These are phyloP conservation scores for Colossoma macropomum DNA, from an alignment of 2,113 vertebrate species.

Conservation along the genomic window DNA sequence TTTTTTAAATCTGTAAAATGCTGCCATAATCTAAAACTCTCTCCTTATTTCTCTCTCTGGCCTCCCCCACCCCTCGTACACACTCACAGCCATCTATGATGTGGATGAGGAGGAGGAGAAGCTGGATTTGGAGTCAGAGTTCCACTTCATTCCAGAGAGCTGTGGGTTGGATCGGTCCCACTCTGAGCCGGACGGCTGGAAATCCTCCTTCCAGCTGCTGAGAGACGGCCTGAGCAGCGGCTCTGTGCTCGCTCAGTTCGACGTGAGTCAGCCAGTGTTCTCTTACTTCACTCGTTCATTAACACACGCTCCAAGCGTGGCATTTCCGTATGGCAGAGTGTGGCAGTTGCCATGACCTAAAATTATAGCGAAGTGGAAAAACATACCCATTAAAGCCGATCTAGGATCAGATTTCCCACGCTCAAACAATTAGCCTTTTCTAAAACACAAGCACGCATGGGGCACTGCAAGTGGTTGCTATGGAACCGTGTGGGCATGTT, in stretches of 20 bases:
- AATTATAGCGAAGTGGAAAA: background rate
- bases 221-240: conserved; percentile 90
- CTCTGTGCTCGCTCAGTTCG: conserved; percentile 89
- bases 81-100: conserved; percentile 89
- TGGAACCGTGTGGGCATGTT: background rate
- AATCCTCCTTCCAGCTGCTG: conserved; percentile 89
- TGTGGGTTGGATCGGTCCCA: conserved; percentile 82
- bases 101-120: conserved; percentile 90
- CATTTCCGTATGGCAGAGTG: background rate
- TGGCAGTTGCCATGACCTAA: background rate
- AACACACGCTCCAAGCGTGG: background rate
- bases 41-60: background rate
- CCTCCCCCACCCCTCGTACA: background rate
- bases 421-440: background rate
- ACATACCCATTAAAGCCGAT: background rate
- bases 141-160: conserved; percentile 97
- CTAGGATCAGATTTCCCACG: background rate
- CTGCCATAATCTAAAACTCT: background rate
- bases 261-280: conserved; percentile 79
- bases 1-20: background rate
- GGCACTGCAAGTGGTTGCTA: background rate
- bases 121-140: conserved; percentile 92
- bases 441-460: background rate
- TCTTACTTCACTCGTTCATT: background rate
- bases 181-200: conserved; percentile 88